Percentiles rank a stretch among this genome's conserved stretches.
Conservation (phyloP, 1,140 invertebrate genomes). For the Rhysida immarginata region DNA sequence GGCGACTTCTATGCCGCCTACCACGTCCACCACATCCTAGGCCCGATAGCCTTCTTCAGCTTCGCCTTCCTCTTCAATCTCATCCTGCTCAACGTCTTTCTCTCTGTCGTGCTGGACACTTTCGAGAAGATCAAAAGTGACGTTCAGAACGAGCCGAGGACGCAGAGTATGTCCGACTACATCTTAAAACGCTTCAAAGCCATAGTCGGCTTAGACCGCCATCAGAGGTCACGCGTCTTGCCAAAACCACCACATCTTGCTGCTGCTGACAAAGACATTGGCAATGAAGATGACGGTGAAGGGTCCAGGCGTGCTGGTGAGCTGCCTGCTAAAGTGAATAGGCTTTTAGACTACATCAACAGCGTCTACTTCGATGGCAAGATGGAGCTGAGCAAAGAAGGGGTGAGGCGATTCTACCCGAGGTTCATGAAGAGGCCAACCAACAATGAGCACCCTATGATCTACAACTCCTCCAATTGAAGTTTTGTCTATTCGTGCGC, state of each 20-base stretch:
- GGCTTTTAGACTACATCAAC: not conserved
- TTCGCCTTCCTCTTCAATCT: slow-evolving; percentile 37
- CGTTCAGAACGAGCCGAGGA: not conserved
- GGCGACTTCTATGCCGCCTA: slow-evolving; percentile 36
- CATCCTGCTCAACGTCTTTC: slow-evolving; percentile 40
- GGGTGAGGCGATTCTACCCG: no score
- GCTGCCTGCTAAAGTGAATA: not conserved
- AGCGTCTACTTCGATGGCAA: no score
- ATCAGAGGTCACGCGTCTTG: not conserved
- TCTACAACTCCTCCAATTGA: no score
- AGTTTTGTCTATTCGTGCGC: no score
- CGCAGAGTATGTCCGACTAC: not conserved
- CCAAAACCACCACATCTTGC: not conserved
- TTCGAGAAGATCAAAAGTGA: slow-evolving; percentile 28
- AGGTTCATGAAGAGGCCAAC: no score
- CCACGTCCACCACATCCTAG: slow-evolving; percentile 29
- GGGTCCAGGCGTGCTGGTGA: not conserved
- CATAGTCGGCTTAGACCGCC: not conserved
- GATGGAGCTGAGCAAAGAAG: no score
- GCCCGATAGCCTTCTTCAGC: slow-evolving; percentile 36
- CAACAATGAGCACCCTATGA: no score
- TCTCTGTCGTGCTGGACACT: slow-evolving; percentile 39
- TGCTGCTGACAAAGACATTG: no score
- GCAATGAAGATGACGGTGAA: no score
- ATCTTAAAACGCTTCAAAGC: not conserved